Conservation (phyloP, 37 sponge, comb jelly and placozoan genomes). For the Spongilla lacustris region DNA sequence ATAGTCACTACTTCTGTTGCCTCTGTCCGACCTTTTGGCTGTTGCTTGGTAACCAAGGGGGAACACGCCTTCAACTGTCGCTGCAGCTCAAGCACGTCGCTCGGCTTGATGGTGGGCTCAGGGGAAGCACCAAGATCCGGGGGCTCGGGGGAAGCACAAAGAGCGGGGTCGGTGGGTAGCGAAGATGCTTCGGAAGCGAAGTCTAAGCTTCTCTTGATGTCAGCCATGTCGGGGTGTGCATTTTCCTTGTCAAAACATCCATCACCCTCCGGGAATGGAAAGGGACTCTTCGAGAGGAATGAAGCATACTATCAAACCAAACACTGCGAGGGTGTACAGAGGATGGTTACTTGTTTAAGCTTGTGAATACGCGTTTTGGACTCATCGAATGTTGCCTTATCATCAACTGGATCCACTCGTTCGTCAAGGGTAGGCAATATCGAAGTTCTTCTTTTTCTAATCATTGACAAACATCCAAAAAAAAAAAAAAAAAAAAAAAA, state of each 20-base stretch:
- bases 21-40: too few relatives aligned
- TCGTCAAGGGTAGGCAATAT: neutral
- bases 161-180: neutral
- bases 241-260: constrained; percentile 4
- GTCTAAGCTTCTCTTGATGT: neutral
- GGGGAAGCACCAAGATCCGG: too few relatives aligned
- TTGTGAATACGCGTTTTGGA: neutral
- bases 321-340: neutral
- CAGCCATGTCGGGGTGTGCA: neutral
- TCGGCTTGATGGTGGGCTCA: too few relatives aligned
- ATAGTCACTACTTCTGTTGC: too few relatives aligned
- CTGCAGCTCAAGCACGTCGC: too few relatives aligned
- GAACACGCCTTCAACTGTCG: too few relatives aligned
- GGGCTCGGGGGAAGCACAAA: too few relatives aligned
- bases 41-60: too few relatives aligned
- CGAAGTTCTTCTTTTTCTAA: too few relatives aligned
- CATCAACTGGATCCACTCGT: neutral
- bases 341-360: neutral
- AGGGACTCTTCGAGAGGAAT: neutral
- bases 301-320: neutral
- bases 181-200: neutral
- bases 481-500: too few relatives aligned
- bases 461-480: too few relatives aligned
- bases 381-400: neutral
- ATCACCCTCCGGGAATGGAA: neutral